Percentiles rank a stretch among this genome's conserved stretches.
Conservation (phyloP, 2,113 vertebrate genomes). For the Nannospalax galili region DNA sequence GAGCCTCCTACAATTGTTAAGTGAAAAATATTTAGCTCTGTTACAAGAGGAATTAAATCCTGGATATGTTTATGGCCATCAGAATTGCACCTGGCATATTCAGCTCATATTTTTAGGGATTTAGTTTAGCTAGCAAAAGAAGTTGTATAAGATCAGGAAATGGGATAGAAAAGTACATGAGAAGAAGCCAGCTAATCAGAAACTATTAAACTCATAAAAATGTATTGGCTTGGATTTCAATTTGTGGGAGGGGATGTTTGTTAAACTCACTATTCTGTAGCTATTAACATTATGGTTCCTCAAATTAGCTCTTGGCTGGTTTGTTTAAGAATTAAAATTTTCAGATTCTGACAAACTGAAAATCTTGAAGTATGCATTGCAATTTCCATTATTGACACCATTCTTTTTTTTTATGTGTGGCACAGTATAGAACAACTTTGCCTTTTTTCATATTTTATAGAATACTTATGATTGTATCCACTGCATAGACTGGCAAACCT, state of each 20-base stretch:
- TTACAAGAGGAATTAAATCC: constrained; percentile 27
- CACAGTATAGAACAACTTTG: neutral
- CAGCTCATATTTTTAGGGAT: constrained; percentile 56
- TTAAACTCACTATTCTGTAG: constrained; percentile 43
- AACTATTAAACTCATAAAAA: constrained; percentile 59
- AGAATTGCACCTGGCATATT: constrained; percentile 7
- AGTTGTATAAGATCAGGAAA: constrained; percentile 35
- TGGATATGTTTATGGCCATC: neutral
- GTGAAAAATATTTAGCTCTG: neutral
- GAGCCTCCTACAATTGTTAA: neutral
- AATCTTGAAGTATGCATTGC: neutral
- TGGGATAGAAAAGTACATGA: neutral
- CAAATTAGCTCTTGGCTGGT: constrained; percentile 42
- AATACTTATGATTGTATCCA: neutral
- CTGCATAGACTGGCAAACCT: neutral
- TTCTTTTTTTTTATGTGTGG: neutral
- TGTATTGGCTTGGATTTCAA: constrained; percentile 8
- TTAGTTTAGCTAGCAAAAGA: constrained; percentile 53
- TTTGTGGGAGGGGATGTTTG: constrained; percentile 16
- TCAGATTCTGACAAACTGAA: neutral
- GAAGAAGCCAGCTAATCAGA: constrained; percentile 51
- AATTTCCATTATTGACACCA: neutral
- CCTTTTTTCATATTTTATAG: neutral
- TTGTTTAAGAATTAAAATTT: constrained; percentile 40
- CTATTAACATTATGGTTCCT: constrained; percentile 7